Percentiles rank a stretch among this genome's conserved stretches.
Evolutionary conservation across 2,113 vertebrate genomes (phyloP).

Genomic region (Pardalotus punctatus): DNA sequence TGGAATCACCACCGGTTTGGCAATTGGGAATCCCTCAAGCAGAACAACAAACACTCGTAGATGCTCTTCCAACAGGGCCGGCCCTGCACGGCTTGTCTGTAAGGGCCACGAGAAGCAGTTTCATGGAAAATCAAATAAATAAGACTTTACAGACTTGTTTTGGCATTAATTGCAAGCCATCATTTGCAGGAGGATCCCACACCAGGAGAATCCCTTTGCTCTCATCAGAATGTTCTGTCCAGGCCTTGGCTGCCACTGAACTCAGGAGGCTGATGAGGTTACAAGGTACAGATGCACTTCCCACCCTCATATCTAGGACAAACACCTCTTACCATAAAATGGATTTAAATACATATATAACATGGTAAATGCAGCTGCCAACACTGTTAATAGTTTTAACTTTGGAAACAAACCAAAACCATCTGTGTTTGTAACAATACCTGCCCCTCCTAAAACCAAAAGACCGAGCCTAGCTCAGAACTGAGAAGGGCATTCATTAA

Average conservation of each 20-base stretch:
- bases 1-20: neutral
- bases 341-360: conserved; percentile 29
- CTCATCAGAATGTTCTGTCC: neutral
- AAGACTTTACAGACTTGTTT: neutral
- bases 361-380: neutral
- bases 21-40: neutral
- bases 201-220: neutral
- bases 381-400: neutral
- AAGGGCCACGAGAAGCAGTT: fast-evolving
- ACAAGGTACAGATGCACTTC: neutral
- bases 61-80: neutral
- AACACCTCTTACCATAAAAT: neutral
- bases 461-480: neutral
- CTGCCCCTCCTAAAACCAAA: conserved; percentile 6
- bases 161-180: neutral
- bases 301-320: neutral
- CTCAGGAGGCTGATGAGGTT: neutral
- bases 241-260: neutral
- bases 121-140: neutral
- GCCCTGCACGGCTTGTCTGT: neutral
- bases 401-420: neutral
- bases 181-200: neutral
- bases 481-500: neutral
- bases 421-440: neutral
- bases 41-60: neutral